Conservation (phyloP, 1,140 invertebrate genomes). For the Meloidogyne exigua region DNA sequence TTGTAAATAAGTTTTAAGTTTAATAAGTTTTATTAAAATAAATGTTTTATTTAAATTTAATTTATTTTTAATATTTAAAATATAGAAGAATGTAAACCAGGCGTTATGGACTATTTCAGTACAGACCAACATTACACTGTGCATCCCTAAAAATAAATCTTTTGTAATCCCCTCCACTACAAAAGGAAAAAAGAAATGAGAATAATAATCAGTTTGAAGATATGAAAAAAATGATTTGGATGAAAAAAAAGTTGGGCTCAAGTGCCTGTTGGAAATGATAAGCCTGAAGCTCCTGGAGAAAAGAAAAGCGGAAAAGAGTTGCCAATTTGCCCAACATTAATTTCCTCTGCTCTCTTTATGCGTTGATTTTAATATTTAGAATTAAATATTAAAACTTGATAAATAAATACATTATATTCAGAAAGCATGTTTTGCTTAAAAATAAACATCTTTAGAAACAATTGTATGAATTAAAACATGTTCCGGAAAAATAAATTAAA, state of each 20-base stretch:
- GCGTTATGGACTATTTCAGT: not conserved
- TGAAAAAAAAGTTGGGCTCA: not conserved
- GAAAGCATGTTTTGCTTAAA: too few species aligned
- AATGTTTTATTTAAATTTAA: too few species aligned
- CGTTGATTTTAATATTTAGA: not conserved
- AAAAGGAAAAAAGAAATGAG: not conserved
- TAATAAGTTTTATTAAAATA: too few species aligned
- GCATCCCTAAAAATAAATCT: not conserved
- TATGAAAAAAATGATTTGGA: not conserved
- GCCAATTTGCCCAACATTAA: not conserved
- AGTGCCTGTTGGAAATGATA: conserved; percentile 1
- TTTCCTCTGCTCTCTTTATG: not conserved
- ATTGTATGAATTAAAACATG: not conserved
- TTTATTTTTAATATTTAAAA: not conserved
- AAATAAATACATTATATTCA: not conserved
- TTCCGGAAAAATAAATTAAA: not conserved
- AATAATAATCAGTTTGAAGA: not conserved
- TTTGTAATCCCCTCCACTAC: not conserved
- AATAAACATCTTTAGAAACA: not conserved
- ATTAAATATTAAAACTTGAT: too few species aligned
- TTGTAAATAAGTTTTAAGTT: too few species aligned
- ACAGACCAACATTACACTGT: not conserved
- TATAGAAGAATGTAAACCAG: not conserved
- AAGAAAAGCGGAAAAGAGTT: not conserved
- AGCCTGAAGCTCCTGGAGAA: not conserved